Base-by-base conservation (phyloP, 2,797 vertebrate genomes). In the Tympanoctomys barrerae region DNA sequence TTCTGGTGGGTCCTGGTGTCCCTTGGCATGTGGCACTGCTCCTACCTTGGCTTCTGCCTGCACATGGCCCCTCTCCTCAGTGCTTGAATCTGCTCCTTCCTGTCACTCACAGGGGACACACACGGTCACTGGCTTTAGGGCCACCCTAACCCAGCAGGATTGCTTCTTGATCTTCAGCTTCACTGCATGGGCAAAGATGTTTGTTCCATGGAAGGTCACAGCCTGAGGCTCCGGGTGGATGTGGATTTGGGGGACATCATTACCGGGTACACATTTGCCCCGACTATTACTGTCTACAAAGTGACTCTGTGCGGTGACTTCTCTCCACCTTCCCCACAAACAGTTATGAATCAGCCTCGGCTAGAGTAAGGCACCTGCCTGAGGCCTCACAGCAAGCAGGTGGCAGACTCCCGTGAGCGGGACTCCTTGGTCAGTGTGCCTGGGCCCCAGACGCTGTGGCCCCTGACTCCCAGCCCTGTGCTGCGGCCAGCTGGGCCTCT, bases 371-470 rank as follows among this genome's bases (percentile, higher is more conserved):
- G 28, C 7, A 1, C 3, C 28, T 14, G 68, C n/a, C 49, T 5
- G 13, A 10, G 18, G 14, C 5, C 31, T 75, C 89, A 22, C 8
- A 16, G 31, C 8, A 39, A 7, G 31, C 24, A 42, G 57, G n/a
- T 11, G 26, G 52, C 8, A 1, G 12, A n/a, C 8, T 1, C 33
- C 61, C 0, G 2, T 11, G 28, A 13, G 10, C 0, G 13, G 36
- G 68, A 59, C 42, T 12, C 46, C 2, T 0, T 0, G 5, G 39
- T 9, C 0, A 0, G 64, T 16, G 8, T 1, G 1, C 19, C 26
- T 10, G 24, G 61, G 22, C 39, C 39, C n/a, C 18, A 46, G 21
- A 1, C 4, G 16, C n/a, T 7, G 3, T 31, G 68, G 39, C 71
- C 57, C 73, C 36, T 26, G 13, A 6, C 19, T 13, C 42, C 13